These are phyloP conservation scores for Plodia interpunctella DNA, from an alignment of 1,140 invertebrate genomes.

Conservation along the genomic window DNA sequence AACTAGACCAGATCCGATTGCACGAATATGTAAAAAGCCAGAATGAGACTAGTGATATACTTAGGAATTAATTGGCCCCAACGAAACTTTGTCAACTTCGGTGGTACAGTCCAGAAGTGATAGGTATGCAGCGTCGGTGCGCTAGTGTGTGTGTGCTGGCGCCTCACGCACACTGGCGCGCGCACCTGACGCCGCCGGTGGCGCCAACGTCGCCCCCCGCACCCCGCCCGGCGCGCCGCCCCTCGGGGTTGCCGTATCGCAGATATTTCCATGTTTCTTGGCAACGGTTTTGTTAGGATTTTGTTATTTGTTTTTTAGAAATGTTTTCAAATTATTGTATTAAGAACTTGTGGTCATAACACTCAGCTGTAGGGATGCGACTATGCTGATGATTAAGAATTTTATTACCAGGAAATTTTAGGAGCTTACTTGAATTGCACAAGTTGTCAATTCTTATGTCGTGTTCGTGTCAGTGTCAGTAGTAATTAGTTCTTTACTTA, in stretches of 20 bases:
- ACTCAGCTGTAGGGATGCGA: too few relatives aligned
- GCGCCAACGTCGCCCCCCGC: conserved; percentile 49
- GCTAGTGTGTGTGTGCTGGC: conserved; percentile 39
- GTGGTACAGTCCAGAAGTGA: conserved; percentile 18
- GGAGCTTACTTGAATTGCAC: too few relatives aligned
- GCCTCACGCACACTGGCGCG: conserved; percentile 67
- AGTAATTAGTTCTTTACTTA: too few relatives aligned
- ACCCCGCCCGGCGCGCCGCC: conserved; percentile 21
- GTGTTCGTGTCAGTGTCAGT: too few relatives aligned
- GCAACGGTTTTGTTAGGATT: conserved; percentile 20
- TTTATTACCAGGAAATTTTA: too few relatives aligned
- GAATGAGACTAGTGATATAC: too few relatives aligned
- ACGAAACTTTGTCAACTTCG: background rate
- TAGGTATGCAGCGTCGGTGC: conserved; percentile 19
- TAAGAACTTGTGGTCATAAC: background rate
- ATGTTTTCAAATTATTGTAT: too few relatives aligned
- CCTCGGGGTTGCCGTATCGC: conserved; percentile 31
- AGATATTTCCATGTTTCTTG: conserved; percentile 14
- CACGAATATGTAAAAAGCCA: too few relatives aligned
- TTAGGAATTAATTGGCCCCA: too few relatives aligned
- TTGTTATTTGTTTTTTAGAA: background rate
- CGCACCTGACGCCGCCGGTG: conserved; percentile 70
- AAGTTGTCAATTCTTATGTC: too few relatives aligned
- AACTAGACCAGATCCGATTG: too few relatives aligned
- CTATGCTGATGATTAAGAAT: too few relatives aligned